Conservation (phyloP, 2,113 vertebrate genomes). For the Heliornis fulica region DNA sequence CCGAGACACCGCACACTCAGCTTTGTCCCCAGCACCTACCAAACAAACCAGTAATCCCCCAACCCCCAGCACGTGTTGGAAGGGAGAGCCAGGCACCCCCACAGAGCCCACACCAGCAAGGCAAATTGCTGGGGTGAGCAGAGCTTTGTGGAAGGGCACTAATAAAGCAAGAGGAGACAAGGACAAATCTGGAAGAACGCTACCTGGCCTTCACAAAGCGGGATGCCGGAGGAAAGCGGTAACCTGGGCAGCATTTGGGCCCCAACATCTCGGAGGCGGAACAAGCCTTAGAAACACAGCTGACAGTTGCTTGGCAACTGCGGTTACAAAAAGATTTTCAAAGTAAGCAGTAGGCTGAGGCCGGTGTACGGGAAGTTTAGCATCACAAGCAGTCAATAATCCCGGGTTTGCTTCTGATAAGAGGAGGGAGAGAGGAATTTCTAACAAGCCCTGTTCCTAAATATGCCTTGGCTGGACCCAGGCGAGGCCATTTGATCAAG, state of each 20-base stretch:
- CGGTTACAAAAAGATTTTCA: conserved; percentile 4
- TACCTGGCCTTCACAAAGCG: neutral
- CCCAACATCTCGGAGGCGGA: neutral
- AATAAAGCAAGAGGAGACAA: neutral
- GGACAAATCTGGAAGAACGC: neutral
- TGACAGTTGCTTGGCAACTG: conserved; percentile 60
- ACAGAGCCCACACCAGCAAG: neutral
- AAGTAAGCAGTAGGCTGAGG: conserved; percentile 16
- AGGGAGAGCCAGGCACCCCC: neutral
- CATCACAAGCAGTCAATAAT: conserved; percentile 19
- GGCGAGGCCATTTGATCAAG: fast-evolving
- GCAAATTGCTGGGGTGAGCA: neutral
- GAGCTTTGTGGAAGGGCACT: neutral
- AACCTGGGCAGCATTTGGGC: neutral
- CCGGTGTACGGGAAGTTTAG: neutral
- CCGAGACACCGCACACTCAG: too few species aligned
- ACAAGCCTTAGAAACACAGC: conserved; percentile 15
- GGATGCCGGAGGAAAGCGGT: neutral
- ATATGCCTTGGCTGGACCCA: fast-evolving
- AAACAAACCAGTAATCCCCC: too few species aligned
- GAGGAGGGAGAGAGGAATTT: neutral
- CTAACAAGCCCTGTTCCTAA: neutral
- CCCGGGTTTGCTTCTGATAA: neutral
- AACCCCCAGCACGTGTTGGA: too few species aligned
- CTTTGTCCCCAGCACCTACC: neutral